Conservation (phyloP, 2,797 vertebrate genomes). For the Bovichtus diacanthus region DNA sequence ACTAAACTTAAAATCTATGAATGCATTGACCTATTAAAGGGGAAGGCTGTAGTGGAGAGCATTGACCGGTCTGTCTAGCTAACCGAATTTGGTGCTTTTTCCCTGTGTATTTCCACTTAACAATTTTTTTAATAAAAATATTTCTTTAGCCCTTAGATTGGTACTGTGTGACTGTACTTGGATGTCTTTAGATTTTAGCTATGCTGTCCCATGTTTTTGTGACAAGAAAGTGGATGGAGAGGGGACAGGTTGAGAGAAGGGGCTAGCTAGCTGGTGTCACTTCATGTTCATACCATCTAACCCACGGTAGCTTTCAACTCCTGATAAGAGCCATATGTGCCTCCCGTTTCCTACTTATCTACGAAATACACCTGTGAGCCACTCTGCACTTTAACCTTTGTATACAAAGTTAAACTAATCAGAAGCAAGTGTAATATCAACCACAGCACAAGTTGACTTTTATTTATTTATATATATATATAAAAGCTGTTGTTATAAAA, state of each 20-base stretch:
- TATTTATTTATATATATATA: no score
- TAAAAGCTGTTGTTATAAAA: constrained; percentile 29
- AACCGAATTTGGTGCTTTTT: not conserved
- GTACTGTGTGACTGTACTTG: not conserved
- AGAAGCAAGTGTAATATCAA: constrained; percentile 13
- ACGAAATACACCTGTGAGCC: constrained; percentile 41
- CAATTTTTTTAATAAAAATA: not conserved
- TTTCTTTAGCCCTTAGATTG: not conserved
- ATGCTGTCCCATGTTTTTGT: not conserved
- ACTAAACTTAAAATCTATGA: not conserved
- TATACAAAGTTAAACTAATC: constrained; percentile 19
- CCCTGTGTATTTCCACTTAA: not conserved
- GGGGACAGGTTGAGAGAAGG: not conserved
- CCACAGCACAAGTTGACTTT: constrained; percentile 17
- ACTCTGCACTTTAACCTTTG: constrained; percentile 51
- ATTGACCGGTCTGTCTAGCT: not conserved
- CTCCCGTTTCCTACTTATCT: constrained; percentile 62
- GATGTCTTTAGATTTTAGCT: not conserved
- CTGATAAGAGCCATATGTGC: constrained; percentile 52
- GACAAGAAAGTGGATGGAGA: not conserved
- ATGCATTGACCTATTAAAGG: not conserved
- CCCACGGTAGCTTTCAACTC: constrained; percentile 16
- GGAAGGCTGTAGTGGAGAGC: not conserved
- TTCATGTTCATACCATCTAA: constrained; percentile 1
- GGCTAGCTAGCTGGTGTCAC: constrained; percentile 7